A percentile compares a stretch with the other conserved stretches of the same genome.
Evolutionary conservation across 2,888 invertebrate genomes (phyloP).

Genomic region (Limnephilus lunatus): DNA sequence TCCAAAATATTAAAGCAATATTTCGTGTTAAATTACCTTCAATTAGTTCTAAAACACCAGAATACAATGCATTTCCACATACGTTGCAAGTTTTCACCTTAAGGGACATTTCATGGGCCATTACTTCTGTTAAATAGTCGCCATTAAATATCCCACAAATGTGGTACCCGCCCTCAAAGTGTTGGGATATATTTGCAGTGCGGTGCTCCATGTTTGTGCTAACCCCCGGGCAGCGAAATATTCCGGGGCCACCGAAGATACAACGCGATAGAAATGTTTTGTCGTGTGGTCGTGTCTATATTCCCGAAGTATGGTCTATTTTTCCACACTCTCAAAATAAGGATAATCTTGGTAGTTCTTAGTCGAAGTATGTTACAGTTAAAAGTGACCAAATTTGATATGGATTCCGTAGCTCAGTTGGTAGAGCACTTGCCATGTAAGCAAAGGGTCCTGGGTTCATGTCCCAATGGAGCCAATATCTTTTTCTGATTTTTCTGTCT

Average conservation of each 20-base stretch:
- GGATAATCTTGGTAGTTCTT: too few species aligned
- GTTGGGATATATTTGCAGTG: background rate
- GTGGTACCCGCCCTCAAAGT: constrained; percentile 10
- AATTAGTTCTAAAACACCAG: background rate
- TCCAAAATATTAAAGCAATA: background rate
- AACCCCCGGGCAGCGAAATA: background rate
- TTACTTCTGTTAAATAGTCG: background rate
- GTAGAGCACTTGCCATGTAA: too few species aligned
- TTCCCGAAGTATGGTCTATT: too few species aligned
- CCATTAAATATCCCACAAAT: constrained; percentile 9
- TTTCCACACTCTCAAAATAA: too few species aligned
- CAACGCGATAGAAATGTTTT: too few species aligned
- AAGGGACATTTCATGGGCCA: background rate
- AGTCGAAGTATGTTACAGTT: too few species aligned
- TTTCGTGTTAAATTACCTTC: background rate
- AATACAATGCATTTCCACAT: background rate
- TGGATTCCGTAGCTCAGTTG: too few species aligned
- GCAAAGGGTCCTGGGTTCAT: too few species aligned
- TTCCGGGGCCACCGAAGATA: background rate
- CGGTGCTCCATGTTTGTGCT: background rate
- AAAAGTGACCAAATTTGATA: too few species aligned
- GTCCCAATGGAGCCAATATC: too few species aligned
- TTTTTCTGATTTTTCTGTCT: too few species aligned
- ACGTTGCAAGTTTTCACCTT: background rate
- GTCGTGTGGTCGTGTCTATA: too few species aligned